Conservation (phyloP, 2,888 invertebrate genomes). For the Pheosia gnoma region DNA sequence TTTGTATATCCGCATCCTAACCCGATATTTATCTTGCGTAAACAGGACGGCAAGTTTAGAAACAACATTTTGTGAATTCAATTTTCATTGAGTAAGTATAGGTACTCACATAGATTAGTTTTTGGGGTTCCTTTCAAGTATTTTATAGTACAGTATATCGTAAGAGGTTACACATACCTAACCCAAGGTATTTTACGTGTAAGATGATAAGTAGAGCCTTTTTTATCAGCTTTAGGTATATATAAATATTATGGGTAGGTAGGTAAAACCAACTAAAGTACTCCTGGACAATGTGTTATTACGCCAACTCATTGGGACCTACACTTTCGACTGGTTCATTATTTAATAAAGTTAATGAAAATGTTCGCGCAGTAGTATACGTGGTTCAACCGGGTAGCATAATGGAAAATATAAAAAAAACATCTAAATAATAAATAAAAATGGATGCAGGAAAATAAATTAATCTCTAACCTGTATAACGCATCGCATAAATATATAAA, state of each 20-base stretch:
- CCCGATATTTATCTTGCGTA: conserved; percentile 24
- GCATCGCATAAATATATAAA: not conserved
- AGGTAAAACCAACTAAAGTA: too few species aligned
- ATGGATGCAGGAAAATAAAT: not conserved
- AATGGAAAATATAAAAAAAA: not conserved
- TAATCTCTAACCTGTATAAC: not conserved
- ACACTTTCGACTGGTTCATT: too few species aligned
- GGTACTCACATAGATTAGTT: not conserved
- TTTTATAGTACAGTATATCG: not conserved
- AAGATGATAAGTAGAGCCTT: too few species aligned
- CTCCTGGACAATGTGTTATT: too few species aligned
- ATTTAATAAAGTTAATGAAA: too few species aligned
- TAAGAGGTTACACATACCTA: too few species aligned
- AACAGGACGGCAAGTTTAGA: conserved; percentile 2
- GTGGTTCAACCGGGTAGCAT: too few species aligned
- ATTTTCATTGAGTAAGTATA: not conserved
- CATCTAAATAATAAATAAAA: not conserved
- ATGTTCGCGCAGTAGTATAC: too few species aligned
- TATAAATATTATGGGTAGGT: too few species aligned
- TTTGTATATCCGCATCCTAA: conserved; percentile 30
- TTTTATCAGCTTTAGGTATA: too few species aligned
- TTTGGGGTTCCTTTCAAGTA: not conserved
- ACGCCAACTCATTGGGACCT: too few species aligned
- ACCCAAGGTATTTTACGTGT: too few species aligned
- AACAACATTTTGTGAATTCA: conserved; percentile 7